Conservation (phyloP, 2,888 invertebrate genomes). For the Geophilus truncorum region DNA sequence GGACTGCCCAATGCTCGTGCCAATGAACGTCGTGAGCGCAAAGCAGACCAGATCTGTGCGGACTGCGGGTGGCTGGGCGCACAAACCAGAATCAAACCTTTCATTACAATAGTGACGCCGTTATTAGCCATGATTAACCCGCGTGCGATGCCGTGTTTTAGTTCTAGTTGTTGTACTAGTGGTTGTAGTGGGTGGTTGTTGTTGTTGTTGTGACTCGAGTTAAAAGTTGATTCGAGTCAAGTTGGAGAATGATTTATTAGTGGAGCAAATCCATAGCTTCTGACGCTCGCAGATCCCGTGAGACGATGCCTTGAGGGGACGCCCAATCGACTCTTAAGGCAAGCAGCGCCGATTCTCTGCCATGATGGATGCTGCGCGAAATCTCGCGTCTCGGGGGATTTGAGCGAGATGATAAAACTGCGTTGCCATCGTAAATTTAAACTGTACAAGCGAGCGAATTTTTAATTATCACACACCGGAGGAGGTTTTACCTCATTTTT, state of each 20-base stretch:
- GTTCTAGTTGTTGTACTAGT: too few relatives aligned
- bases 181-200: neutral
- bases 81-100: too few relatives aligned
- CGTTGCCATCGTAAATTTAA: neutral
- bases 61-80: too few relatives aligned
- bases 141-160: too few relatives aligned
- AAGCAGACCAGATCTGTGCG: neutral
- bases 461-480: neutral
- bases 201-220: neutral
- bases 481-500: neutral
- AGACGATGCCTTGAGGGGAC: neutral
- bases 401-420: constrained; percentile 16
- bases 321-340: constrained; percentile 11
- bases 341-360: constrained; percentile 6
- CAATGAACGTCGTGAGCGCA: neutral
- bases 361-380: constrained; percentile 11
- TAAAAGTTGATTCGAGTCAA: neutral
- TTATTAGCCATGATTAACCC: too few relatives aligned
- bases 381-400: constrained; percentile 16
- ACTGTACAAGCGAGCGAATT: neutral
- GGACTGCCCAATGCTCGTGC: neutral
- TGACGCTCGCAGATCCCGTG: neutral
- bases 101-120: too few relatives aligned
- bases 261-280: neutral
- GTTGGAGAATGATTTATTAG: neutral